Evolutionary conservation across 2,888 invertebrate genomes (phyloP).

Genomic region (Cosmia trapezina): DNA sequence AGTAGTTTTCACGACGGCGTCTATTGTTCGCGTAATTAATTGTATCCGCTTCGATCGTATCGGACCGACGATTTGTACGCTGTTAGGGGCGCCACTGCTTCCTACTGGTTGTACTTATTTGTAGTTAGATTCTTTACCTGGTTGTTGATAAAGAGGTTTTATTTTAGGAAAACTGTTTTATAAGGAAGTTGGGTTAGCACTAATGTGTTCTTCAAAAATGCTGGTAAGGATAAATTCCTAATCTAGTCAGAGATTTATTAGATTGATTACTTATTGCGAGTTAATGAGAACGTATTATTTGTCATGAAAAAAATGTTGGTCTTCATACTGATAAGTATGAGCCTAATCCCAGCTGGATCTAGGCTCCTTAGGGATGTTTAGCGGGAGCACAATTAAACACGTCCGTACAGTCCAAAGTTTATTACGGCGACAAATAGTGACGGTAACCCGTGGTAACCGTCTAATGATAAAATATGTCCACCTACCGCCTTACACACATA

Average conservation of each 20-base stretch:
- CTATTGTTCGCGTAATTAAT: conserved; percentile 68
- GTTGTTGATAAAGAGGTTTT: background rate
- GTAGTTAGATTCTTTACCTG: conserved; percentile 26
- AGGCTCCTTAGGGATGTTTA: no score
- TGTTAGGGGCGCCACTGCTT: conserved; percentile 53
- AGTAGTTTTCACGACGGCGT: conserved; percentile 58
- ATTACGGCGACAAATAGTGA: no score
- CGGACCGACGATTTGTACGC: conserved; percentile 62
- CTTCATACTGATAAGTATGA: no score
- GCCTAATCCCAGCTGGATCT: no score
- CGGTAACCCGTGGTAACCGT: no score
- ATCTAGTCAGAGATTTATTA: background rate
- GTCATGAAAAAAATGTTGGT: background rate
- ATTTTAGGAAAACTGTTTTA: conserved; percentile 5
- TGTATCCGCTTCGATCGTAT: conserved; percentile 67
- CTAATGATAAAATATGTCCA: no score
- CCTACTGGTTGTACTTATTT: conserved; percentile 21
- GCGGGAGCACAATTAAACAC: no score
- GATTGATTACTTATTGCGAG: background rate
- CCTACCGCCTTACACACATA: no score
- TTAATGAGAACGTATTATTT: background rate
- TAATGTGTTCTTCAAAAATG: conserved; percentile 10
- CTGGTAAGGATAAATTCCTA: background rate
- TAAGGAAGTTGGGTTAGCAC: background rate
- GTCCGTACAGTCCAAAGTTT: no score